Evolutionary conservation across 1,140 invertebrate genomes (phyloP).

Genomic region (Eriosoma lanigerum): DNA sequence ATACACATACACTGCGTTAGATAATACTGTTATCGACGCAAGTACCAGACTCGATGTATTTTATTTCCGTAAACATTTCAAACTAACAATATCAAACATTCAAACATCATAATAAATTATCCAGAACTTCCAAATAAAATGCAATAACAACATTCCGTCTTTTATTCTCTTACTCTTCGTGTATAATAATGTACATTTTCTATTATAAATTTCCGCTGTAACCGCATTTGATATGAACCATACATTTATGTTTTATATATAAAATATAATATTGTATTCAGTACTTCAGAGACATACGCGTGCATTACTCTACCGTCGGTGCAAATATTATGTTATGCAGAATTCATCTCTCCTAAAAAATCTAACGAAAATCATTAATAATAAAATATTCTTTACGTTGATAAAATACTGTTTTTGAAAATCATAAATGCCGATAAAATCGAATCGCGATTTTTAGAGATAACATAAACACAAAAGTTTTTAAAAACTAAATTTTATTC

Average conservation of each 20-base stretch:
- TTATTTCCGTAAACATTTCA: conserved; percentile 42
- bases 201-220: background rate
- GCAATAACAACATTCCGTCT: conserved; percentile 30
- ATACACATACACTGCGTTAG: background rate
- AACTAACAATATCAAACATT: conserved; percentile 27
- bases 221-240: conserved; percentile 17
- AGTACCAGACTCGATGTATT: conserved; percentile 20
- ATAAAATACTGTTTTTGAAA: no score
- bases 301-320: no score
- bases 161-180: background rate
- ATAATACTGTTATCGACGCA: conserved; percentile 2
- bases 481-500: background rate
- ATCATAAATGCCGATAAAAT: background rate
- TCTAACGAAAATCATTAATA: no score
- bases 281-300: background rate
- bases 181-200: conserved; percentile 11
- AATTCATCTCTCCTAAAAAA: no score
- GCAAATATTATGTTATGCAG: no score
- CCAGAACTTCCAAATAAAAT: conserved; percentile 24
- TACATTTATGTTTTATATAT: conserved; percentile 18
- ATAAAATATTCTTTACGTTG: no score
- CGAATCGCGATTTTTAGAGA: background rate
- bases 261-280: background rate
- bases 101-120: conserved; percentile 30
- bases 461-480: background rate